Conservation (phyloP, 2,888 invertebrate genomes). For the Arge pagana region DNA sequence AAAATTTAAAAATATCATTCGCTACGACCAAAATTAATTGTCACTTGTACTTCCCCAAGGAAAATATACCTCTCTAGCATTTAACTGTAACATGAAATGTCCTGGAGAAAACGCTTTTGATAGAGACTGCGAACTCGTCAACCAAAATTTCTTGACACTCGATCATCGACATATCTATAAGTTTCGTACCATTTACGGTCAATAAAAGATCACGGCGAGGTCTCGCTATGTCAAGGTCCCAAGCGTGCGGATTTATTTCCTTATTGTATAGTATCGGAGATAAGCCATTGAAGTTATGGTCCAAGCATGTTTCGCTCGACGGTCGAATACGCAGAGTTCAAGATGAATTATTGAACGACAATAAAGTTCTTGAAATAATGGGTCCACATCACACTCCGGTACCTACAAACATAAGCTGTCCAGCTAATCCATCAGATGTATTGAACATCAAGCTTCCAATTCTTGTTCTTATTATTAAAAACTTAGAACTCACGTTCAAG, state of each 20-base stretch:
- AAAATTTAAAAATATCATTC: slow-evolving; percentile 5
- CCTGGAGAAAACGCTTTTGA: too few species aligned
- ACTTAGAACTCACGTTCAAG: slow-evolving; percentile 20
- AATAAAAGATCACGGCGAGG: too few species aligned
- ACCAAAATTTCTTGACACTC: too few species aligned
- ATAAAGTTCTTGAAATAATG: slow-evolving; percentile 38
- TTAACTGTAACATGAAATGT: too few species aligned
- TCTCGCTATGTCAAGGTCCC: slow-evolving; percentile 14
- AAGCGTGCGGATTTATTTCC: slow-evolving; percentile 33
- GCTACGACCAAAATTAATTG: too few species aligned
- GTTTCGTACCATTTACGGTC: too few species aligned
- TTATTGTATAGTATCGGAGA: slow-evolving; percentile 36
- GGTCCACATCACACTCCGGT: slow-evolving; percentile 31
- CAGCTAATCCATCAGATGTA: slow-evolving; percentile 14
- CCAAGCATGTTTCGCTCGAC: slow-evolving; percentile 34
- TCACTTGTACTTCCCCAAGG: too few species aligned
- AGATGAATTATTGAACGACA: slow-evolving; percentile 33
- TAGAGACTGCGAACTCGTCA: too few species aligned
- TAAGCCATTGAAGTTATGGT: slow-evolving; percentile 35
- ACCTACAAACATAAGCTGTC: slow-evolving; percentile 31
- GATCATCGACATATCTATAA: too few species aligned
- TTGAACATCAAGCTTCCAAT: slow-evolving; percentile 21
- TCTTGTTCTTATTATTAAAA: slow-evolving; percentile 18
- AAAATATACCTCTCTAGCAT: too few species aligned
- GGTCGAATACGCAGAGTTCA: slow-evolving; percentile 35